These are phyloP conservation scores for Epistrophe eligans DNA, from an alignment of 2,888 invertebrate genomes.

Conservation along the genomic window DNA sequence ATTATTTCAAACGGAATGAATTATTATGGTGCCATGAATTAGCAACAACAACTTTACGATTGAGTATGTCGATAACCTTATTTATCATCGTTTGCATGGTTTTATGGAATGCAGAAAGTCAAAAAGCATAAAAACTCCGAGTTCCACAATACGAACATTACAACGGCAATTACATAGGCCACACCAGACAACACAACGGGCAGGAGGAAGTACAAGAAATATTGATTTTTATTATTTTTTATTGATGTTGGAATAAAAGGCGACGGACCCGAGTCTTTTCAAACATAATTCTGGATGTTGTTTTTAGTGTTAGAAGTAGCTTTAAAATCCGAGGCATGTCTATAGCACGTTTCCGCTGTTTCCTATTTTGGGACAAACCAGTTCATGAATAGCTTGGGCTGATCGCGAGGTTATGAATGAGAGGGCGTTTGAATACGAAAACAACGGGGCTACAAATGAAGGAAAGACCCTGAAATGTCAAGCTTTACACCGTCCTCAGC, in stretches of 20 bases:
- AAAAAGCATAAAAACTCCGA: background rate
- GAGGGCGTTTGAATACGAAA: slow-evolving; percentile 38
- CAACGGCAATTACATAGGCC: background rate
- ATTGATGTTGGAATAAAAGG: slow-evolving; percentile 33
- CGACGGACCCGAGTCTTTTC: background rate
- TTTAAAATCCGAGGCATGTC: background rate
- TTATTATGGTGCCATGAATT: slow-evolving; percentile 8
- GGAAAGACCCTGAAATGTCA: slow-evolving; percentile 68
- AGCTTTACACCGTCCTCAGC: slow-evolving; percentile 28
- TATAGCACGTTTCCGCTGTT: slow-evolving; percentile 37
- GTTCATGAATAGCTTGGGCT: slow-evolving; percentile 56
- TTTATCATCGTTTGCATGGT: slow-evolving; percentile 40
- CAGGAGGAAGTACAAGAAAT: background rate
- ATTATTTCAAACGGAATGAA: background rate
- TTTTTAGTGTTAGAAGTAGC: background rate
- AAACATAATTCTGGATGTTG: background rate
- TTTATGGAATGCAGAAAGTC: slow-evolving; percentile 1
- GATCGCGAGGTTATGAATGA: slow-evolving; percentile 43
- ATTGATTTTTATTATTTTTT: slow-evolving; percentile 31
- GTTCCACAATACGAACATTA: background rate
- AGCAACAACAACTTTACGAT: background rate
- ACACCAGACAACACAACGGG: slow-evolving; percentile 1
- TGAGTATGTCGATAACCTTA: slow-evolving; percentile 45
- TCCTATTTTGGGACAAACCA: slow-evolving; percentile 60
- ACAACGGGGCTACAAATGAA: slow-evolving; percentile 11